phyloP scores from a whole-genome alignment of 2,888 invertebrate genomes.

The Erynnis tages region DNA sequence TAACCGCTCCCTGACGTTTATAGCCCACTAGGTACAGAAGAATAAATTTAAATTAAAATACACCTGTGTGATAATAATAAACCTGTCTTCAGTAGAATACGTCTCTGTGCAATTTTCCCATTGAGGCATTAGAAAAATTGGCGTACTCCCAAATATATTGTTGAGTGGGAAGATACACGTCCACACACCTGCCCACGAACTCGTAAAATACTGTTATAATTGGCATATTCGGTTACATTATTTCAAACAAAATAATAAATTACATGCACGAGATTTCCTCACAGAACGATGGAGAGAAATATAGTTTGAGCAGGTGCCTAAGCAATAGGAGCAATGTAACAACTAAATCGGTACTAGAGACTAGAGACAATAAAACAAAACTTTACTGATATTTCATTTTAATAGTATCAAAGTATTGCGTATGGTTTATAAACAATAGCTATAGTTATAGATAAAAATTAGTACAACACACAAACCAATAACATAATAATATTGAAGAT shows the following conservation, averaged over 20 bases:
- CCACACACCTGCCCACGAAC: background rate
- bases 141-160: constrained; percentile 37
- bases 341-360: background rate
- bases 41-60: no score
- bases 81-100: constrained; percentile 26
- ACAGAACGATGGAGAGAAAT: no score
- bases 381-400: constrained; percentile 47
- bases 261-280: no score
- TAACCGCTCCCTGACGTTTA: no score
- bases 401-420: constrained; percentile 56
- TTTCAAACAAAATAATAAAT: background rate
- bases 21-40: no score
- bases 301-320: no score
- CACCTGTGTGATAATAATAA: no score
- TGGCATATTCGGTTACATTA: background rate
- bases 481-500: constrained; percentile 39
- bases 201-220: background rate
- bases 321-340: no score
- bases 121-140: constrained; percentile 36
- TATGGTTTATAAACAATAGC: constrained; percentile 48
- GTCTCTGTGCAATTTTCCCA: constrained; percentile 35
- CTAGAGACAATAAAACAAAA: constrained; percentile 34
- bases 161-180: background rate
- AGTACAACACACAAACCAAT: constrained; percentile 53
- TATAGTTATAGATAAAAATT: constrained; percentile 46